These are phyloP conservation scores for Psephotus haematonotus DNA, from an alignment of 2,113 vertebrate genomes.

Conservation along the genomic window DNA sequence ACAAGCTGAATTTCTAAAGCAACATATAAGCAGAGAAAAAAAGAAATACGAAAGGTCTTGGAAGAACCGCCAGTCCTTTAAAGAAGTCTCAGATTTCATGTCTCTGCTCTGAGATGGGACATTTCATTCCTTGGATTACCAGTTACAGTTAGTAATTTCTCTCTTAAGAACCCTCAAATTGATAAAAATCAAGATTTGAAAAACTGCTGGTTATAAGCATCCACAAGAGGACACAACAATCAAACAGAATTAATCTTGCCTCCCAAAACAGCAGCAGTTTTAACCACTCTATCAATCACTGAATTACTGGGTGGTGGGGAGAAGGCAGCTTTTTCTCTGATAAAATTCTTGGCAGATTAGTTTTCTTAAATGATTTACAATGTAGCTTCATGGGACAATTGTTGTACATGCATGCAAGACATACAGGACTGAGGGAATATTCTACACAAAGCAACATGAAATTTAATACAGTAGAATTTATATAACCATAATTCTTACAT, in stretches of 20 bases:
- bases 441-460: neutral
- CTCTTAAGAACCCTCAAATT: neutral
- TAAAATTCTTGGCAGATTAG: neutral
- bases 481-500: neutral
- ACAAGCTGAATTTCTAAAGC: neutral
- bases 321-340: neutral
- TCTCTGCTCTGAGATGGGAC: neutral
- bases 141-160: neutral
- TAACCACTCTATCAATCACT: neutral
- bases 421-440: neutral
- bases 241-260: neutral
- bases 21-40: neutral
- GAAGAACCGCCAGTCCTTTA: neutral
- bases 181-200: neutral
- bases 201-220: neutral
- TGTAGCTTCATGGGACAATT: neutral
- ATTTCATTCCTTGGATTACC: neutral
- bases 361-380: neutral
- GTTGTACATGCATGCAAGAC: neutral
- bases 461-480: neutral
- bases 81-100: neutral
- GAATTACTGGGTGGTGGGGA: neutral
- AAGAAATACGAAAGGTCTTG: neutral
- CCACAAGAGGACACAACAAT: conserved; percentile 5
- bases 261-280: neutral